A percentile compares a stretch with the other conserved stretches of the same genome.
Conservation (phyloP, 37 sponge, comb jelly and placozoan species). For the Axinella damicornis region DNA sequence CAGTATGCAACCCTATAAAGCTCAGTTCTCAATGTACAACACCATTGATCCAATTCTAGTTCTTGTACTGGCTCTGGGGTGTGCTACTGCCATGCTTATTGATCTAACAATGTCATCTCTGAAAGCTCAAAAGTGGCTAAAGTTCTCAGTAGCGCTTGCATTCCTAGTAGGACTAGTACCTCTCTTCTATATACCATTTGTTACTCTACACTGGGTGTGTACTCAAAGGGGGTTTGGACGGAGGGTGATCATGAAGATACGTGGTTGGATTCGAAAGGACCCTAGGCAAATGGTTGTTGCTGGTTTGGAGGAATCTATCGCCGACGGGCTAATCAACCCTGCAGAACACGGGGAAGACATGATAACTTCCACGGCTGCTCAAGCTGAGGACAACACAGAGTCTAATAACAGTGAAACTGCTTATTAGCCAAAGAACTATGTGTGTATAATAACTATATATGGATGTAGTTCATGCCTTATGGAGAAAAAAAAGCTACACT, state of each 20-base stretch:
- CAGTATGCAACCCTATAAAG: not conserved
- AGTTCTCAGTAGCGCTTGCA: not conserved
- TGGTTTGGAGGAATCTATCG: not conserved
- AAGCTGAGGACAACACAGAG: too few species aligned
- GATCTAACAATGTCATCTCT: too few species aligned
- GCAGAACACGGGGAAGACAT: too few species aligned
- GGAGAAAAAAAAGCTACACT: too few species aligned
- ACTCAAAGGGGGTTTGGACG: not conserved
- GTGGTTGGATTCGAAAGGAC: too few species aligned
- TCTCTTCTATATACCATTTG: not conserved
- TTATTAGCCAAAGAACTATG: too few species aligned
- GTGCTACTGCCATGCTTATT: not conserved
- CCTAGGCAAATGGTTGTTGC: not conserved
- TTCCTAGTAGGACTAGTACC: not conserved
- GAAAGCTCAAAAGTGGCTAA: not conserved
- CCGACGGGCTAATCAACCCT: not conserved
- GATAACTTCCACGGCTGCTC: too few species aligned
- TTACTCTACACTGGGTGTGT: not conserved
- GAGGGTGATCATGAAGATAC: not conserved
- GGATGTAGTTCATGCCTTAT: too few species aligned
- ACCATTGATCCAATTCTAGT: not conserved
- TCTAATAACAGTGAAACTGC: too few species aligned
- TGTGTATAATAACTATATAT: too few species aligned
- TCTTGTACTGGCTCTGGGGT: not conserved
- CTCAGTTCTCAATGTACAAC: not conserved